Evolutionary conservation across 2,113 vertebrate genomes (phyloP).

Genomic region (Ciconia boyciana): DNA sequence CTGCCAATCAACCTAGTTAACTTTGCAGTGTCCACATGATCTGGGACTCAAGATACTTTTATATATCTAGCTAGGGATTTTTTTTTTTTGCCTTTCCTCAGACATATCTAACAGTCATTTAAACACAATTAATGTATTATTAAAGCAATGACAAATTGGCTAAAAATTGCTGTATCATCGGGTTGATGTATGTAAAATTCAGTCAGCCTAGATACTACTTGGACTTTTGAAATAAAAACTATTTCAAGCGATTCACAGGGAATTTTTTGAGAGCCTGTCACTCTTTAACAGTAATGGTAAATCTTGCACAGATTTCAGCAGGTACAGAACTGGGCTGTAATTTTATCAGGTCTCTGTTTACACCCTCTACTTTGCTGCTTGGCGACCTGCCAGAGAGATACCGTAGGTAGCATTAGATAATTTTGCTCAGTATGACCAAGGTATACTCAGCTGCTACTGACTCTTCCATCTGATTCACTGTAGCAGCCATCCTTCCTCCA

Average conservation of each 20-base stretch:
- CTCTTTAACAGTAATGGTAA: neutral
- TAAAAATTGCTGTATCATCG: neutral
- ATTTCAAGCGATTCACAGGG: neutral
- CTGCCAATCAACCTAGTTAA: conserved; percentile 53
- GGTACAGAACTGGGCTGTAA: neutral
- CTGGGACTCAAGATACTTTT: neutral
- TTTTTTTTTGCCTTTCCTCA: neutral
- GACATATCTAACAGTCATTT: neutral
- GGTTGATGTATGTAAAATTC: neutral
- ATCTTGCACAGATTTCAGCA: neutral
- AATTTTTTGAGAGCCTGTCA: neutral
- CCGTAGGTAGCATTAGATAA: neutral
- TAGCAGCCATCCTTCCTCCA: neutral
- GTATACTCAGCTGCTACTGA: neutral
- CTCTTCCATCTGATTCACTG: neutral
- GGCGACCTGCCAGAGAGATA: neutral
- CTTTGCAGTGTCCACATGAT: neutral
- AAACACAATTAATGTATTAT: neutral
- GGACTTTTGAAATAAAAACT: neutral
- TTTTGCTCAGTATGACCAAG: neutral
- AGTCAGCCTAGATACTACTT: neutral
- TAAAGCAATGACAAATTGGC: neutral
- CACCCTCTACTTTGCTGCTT: neutral
- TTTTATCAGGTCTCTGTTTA: neutral
- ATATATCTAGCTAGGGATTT: neutral